Evolutionary conservation across 2,888 invertebrate genomes (phyloP).

Genomic region (Cynaeus angustus): DNA sequence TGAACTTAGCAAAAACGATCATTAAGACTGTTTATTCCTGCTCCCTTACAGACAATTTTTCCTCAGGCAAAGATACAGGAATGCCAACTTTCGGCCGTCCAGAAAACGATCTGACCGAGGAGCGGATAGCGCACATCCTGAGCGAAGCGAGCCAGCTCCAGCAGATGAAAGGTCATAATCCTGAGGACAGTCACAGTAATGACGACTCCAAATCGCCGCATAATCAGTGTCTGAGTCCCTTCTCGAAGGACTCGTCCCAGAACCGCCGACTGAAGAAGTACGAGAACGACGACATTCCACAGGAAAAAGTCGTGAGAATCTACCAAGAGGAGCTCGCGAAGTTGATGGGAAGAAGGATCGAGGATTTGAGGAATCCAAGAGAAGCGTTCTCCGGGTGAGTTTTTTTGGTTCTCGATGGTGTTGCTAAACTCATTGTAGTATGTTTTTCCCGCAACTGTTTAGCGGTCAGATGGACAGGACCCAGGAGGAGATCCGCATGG

Average conservation of each 20-base stretch:
- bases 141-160: conserved; percentile 90
- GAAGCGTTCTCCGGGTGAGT: conserved; percentile 88
- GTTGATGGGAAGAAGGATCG: conserved; percentile 87
- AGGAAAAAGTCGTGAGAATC: conserved; percentile 95
- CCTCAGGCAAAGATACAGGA: conserved; percentile 88
- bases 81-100: conserved; percentile 84
- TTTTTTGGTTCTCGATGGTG: conserved; percentile 49
- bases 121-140: conserved; percentile 93
- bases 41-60: conserved; percentile 71
- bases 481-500: conserved; percentile 92
- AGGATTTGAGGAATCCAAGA: conserved; percentile 83
- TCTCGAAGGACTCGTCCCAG: conserved; percentile 83
- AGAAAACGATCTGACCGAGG: conserved; percentile 88
- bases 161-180: conserved; percentile 79
- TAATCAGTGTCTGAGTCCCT: conserved; percentile 87
- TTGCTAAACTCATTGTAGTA: conserved; percentile 77
- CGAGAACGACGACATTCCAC: conserved; percentile 95
- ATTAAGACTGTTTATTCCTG: conserved; percentile 50
- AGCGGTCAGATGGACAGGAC: conserved; percentile 79
- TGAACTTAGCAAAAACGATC: conserved; percentile 49
- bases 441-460: conserved; percentile 90
- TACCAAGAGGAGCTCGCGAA: conserved; percentile 97
- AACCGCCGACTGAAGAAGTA: conserved; percentile 88
- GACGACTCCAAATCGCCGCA: conserved; percentile 88
- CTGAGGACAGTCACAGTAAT: conserved; percentile 82